phyloP scores from a whole-genome alignment of 2,888 invertebrate species.

The Clepsis dumicolana region DNA sequence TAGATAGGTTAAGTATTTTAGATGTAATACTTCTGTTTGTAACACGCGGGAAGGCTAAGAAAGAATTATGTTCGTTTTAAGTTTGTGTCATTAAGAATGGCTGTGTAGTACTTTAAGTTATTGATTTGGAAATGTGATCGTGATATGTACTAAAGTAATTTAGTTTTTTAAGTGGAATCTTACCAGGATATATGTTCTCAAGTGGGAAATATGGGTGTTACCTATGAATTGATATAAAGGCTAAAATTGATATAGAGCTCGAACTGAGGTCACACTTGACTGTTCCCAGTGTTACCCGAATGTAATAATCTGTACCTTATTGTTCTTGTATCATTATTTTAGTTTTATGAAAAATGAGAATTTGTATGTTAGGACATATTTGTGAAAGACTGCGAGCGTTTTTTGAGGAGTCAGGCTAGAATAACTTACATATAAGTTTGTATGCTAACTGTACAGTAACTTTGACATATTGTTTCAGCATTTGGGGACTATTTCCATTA shows the following conservation, averaged over 20 bases:
- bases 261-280: background rate
- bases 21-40: background rate
- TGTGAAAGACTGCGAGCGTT: slow-evolving; percentile 29
- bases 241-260: background rate
- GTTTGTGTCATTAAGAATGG: slow-evolving; percentile 32
- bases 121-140: slow-evolving; percentile 21
- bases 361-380: slow-evolving; percentile 27
- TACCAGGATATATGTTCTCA: background rate
- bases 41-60: background rate
- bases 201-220: background rate
- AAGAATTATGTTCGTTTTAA: slow-evolving; percentile 1
- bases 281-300: background rate
- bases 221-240: background rate
- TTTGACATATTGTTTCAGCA: background rate
- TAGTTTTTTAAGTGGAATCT: background rate
- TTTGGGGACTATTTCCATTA: background rate
- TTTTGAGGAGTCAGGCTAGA: background rate
- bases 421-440: background rate
- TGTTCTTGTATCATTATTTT: background rate
- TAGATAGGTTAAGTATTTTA: background rate
- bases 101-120: slow-evolving; percentile 17
- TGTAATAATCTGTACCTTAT: background rate
- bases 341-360: slow-evolving; percentile 8
- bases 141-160: slow-evolving; percentile 26
- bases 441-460: background rate